Base-by-base conservation (phyloP, 2,888 invertebrate species). In the Drosophila paranaensis region DNA sequence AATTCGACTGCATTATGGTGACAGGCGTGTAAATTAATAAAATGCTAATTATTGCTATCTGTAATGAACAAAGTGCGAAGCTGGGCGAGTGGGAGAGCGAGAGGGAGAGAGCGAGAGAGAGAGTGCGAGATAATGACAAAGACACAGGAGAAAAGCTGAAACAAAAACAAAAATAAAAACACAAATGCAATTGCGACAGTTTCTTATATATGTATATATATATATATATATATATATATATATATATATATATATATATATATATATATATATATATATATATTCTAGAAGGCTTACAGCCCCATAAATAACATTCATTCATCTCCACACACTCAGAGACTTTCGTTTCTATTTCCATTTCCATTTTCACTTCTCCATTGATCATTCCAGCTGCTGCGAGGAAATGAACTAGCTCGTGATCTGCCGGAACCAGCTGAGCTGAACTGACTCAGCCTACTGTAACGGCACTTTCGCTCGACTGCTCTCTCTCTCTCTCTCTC, bases 21-120 rank as follows among this genome's bases (percentile, higher is more conserved):
- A 60, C 66, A 66, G 66, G 65, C 76, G 76, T 76, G 82, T 70
- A 71, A 85, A 85, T 85, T 76, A 82, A 79, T 67, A 77, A 64
- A 70, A 67, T 77, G 71, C 80, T 82, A 70, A 86, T 76, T 64
- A 79, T 70, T 74, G 63, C 50, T 79, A 74, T 79, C 70, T 74
- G 62, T 60, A 66, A 70, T 39, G 76, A 75, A 68, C 76, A 82
- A 81, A 74, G 75, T 70, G 70, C 65, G 65, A 71, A 50, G 43
- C 61, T 37, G 25, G 40, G 58, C 4, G 27, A 56, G 27, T 37
- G 50, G 6, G 27, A 5, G 27, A 11, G 30, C 14, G 5, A 25
- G 13, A 27, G 20, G 8, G 20, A 11, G 42, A 11, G 14, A 9
- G 57, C 6, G 48, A 6, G 35, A 48, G 42, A 39, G 40, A 16